Evolutionary conservation across 2,888 invertebrate species (phyloP), one percentile per base, ranked within the genome.

Genomic region (Heliconius hortense): DNA sequence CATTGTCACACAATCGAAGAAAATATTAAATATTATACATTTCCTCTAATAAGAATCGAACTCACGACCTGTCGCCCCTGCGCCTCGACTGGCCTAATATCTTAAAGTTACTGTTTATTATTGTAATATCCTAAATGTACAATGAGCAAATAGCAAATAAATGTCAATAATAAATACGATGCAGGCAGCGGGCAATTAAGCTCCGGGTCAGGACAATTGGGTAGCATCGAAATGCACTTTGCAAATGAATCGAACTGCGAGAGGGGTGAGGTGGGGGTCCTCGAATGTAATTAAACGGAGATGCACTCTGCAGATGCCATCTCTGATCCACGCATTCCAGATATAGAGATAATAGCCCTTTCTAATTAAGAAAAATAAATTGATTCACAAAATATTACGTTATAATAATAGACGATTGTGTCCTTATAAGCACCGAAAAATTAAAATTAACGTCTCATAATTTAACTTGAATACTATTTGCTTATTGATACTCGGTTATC

Each of bases 211-310:
- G 87, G 86, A 90, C 90, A 90, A 91, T 91, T 85, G 89, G 83
- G 85, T 86, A 86, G 91, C 92, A 93, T 93, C 88, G 92, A 93
- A 93, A 92, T 93, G 93, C 93, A 94, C 93, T 93, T 92, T 91
- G 92, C 92, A 93, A 93, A 93, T 93, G 92, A 93, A 91, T 89
- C 89, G 87, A 89, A 90, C 85, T 84, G 86, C 81, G 79, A 82
- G 79, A 81, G 77, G 77, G 73, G 77, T 78, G 70, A 74, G 74
- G 80, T 80, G 79, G 80, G 79, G 82, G 82, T 82, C 69, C 79
- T 81, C 84, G 87, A 92, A 92, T 91, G 89, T 90, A 89, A 93
- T 92, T 93, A 90, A 92, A 89, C 85, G 86, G 84, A 88, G 86
- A 86, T 84, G 85, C 87, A 85, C 84, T 84, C 85, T 83, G 84